Evolutionary conservation across 2,797 vertebrate genomes (phyloP), one percentile per base, ranked within the genome.

Genomic region (Tachyglossus aculeatus): DNA sequence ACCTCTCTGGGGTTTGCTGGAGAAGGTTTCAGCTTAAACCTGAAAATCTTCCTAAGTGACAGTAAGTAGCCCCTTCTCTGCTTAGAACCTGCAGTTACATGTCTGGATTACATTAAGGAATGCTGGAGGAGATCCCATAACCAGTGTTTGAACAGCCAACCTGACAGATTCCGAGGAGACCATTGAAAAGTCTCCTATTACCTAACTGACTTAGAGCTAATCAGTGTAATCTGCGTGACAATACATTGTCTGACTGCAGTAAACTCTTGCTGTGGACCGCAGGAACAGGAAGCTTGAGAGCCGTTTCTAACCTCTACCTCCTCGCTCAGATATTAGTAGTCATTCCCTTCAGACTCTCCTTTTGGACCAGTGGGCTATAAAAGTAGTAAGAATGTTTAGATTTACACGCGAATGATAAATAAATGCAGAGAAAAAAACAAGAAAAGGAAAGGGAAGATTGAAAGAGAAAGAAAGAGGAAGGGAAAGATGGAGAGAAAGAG

Each of bases 151-250:
- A 79, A 72, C 64, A 86, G 81, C 86, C 81, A 85, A 86, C 67
- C 82, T 88, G 82, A 87, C 86, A 86, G 77, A 83, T 82, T 88
- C 67, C 53, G 59, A 71, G 88, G 86, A 90, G 87, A 84, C 48
- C 78, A 67, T 40, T 85, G 77, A 89, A 88, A 85, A 50, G 73
- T 87, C 87, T 90, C 88, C 81, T 79, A 84, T 90, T 88, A 83
- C 84, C 77, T 61, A 21, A 65, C 85, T 85, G 83, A 90, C 79
- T 87, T 67, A 13, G 68, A 88, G 77, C 78, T 88, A 83, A 91
- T 89, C 83, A 67, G 79, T 77, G 86, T 88, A 88, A 91, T 92
- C 85, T 80, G 50, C 83, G 85, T 82, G 67, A 89, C 87, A 91
- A 85, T 83, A 59, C 61, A 50, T 68, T 87, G 80, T 90, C 83